Conservation (phyloP, 1,140 invertebrate genomes). For the Zaprionus ghesquierei region DNA sequence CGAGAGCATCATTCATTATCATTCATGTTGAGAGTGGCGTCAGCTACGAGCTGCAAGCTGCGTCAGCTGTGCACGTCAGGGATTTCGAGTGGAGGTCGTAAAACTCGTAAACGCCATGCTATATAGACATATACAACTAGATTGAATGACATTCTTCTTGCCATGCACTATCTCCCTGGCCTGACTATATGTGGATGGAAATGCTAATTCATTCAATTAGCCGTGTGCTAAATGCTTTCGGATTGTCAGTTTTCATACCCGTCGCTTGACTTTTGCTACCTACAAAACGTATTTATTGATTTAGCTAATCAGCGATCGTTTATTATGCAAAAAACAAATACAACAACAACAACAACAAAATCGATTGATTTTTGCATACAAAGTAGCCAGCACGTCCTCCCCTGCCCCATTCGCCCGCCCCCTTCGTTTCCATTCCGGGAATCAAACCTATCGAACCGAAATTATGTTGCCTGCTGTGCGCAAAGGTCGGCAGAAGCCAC, state of each 20-base stretch:
- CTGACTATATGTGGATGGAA: constrained; percentile 9
- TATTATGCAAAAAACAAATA: constrained; percentile 61
- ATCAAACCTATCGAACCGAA: neutral
- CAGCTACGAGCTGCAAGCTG: neutral
- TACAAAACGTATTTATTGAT: constrained; percentile 75
- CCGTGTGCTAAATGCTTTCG: constrained; percentile 48
- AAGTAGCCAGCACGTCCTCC: constrained; percentile 42
- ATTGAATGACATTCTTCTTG: neutral
- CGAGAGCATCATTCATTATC: neutral
- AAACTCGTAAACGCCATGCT: neutral
- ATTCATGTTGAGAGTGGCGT: neutral
- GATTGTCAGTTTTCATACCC: constrained; percentile 40
- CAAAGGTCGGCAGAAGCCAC: neutral
- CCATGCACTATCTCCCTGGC: neutral
- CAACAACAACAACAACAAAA: too few relatives aligned
- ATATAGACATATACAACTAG: neutral
- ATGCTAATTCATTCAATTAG: constrained; percentile 78
- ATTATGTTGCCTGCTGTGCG: neutral
- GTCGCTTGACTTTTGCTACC: constrained; percentile 73
- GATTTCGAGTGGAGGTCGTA: neutral
- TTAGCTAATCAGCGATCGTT: constrained; percentile 76
- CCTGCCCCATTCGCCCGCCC: neutral
- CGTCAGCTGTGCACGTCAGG: neutral
- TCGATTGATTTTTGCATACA: constrained; percentile 72
- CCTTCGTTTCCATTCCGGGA: neutral